Conservation (phyloP, 2,888 invertebrate genomes). For the Platycheirus rosarum region DNA sequence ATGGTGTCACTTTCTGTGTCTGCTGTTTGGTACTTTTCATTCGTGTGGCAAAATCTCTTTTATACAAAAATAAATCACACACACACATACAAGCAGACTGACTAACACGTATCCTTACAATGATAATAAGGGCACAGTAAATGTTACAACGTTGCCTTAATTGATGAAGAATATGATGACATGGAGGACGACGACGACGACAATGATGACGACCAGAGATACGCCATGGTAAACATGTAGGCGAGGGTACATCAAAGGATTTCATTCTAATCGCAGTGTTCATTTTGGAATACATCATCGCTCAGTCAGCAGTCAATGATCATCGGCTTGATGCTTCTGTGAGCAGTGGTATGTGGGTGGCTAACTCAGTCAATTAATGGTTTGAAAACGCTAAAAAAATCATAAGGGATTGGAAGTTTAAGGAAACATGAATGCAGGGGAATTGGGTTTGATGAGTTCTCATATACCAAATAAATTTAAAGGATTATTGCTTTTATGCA, state of each 20-base stretch:
- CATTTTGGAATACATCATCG: conserved; percentile 61
- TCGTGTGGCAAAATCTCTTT: conserved; percentile 43
- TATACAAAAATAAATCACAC: conserved; percentile 17
- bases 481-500: no score
- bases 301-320: conserved; percentile 64
- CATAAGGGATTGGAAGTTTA: neutral
- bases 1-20: conserved; percentile 59
- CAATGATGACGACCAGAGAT: conserved; percentile 13
- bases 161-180: conserved; percentile 22
- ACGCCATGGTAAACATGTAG: conserved; percentile 41
- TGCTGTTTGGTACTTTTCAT: conserved; percentile 49
- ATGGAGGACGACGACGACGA: conserved; percentile 16
- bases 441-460: neutral
- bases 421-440: no score
- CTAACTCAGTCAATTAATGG: conserved; percentile 21
- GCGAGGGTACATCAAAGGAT: conserved; percentile 61
- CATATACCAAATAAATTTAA: no score
- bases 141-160: conserved; percentile 37
- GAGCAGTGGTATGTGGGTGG: neutral
- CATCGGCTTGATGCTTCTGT: conserved; percentile 27
- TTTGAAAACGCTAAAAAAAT: neutral
- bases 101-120: conserved; percentile 27
- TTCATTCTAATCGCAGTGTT: conserved; percentile 65
- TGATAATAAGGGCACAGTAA: conserved; percentile 65
- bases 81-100: conserved; percentile 2